Evolutionary conservation across 64 coral and sea anemone genomes (phyloP), one percentile per base, ranked within the genome.

Genomic region (Porites lutea): DNA sequence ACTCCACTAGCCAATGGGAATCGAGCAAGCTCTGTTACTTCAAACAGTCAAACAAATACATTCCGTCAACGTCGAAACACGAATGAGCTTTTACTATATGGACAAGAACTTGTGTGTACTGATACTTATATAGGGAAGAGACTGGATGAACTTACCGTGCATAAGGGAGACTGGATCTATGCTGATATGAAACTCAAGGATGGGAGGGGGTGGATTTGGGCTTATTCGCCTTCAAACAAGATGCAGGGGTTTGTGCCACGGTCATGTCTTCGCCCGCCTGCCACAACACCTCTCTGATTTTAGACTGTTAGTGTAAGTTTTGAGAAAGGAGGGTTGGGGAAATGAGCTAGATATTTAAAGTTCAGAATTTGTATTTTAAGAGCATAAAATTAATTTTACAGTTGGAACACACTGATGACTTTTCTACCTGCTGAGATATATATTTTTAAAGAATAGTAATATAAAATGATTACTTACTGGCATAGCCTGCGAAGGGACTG

Each of bases 131-230:
- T 91, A 10, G 79, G 74, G 44, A 70, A 72, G 48, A 90, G 80
- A 46, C 19, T 3, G 7, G 88, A 94, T 87, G 95, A 97, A 71
- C 67, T 97, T 13, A 94, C 95, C 27, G 92, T 97, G 19, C 75
- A 94, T 72, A 97, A 97, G 52, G 95, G 95, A 65, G 95, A 97
- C 44, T 97, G 95, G 95, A 91, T 97, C 66, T 97, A 97, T 78
- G 95, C 95, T 21, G 95, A 97, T 71, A 97, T 97, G 92, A 93
- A 97, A 69, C 79, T 68, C 47, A 97, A 88, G 53, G 92, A 97
- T 91, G 82, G 82, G 3, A 82, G 75, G 11, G 95, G 95, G 1
- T 88, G 82, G 82, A 91, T 97, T 8, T 97, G 95, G 95, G 95
- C 95, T 45, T 97, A 94, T 83, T 97, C 95, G 0, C 95, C 95